Percentiles rank a stretch among this genome's conserved stretches.
These are phyloP conservation scores for Petrolisthes cinctipes DNA, from an alignment of 2,888 invertebrate species.

Conservation along the genomic window DNA sequence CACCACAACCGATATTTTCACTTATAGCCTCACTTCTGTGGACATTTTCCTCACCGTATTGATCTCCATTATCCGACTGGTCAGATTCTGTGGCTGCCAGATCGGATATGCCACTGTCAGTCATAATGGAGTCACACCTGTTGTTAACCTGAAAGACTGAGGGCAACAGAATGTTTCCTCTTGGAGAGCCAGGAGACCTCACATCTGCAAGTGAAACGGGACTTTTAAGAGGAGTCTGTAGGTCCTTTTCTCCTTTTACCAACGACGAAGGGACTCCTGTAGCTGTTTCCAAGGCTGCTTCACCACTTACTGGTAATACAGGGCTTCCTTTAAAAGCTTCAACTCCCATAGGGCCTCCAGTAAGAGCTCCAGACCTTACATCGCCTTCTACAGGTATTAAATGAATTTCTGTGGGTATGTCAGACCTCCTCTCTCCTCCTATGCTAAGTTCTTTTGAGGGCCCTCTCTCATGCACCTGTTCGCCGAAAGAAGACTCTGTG, in stretches of 20 bases:
- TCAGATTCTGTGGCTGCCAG: conserved; percentile 38
- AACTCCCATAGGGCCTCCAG: no score
- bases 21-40: background rate
- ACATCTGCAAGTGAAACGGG: no score
- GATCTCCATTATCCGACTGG: conserved; percentile 29
- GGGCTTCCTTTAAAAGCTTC: no score
- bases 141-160: background rate
- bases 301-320: no score
- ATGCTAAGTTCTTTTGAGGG: background rate
- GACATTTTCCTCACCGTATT: conserved; percentile 11
- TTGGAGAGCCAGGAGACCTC: no score
- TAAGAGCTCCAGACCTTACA: no score
- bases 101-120: conserved; percentile 52
- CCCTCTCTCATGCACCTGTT: background rate
- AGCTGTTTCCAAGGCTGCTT: no score
- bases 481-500: background rate
- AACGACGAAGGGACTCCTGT: no score
- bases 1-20: background rate
- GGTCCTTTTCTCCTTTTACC: no score
- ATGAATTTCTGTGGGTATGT: background rate
- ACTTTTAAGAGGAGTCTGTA: no score
- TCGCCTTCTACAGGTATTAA: no score
- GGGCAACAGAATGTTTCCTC: background rate
- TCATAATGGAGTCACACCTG: conserved; percentile 37
- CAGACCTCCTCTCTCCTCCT: background rate